Evolutionary conservation across 1,140 invertebrate genomes (phyloP), one percentile per base, ranked within the genome.

Genomic region (Ephestia elutella): DNA sequence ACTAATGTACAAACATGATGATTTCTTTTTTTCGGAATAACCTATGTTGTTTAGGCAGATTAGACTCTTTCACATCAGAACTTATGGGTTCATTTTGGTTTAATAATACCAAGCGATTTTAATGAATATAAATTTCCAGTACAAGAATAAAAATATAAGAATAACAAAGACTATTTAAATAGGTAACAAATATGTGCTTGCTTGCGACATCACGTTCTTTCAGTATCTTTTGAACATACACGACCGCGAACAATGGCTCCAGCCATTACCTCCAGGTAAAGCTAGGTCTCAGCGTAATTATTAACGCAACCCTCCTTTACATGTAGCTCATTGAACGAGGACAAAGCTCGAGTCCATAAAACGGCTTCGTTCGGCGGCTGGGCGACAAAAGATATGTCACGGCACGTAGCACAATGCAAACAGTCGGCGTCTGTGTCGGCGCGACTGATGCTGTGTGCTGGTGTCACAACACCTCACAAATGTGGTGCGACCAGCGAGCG

Each of bases 341-440:
- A 78, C 71, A 71, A 74, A 74, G 75, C 68, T 68, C 56, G 70
- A 66, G 53, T 71, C 56, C 72, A 78, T 78, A 80, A 82, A 78
- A 73, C 72, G 70, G 62, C 55, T 56, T 44, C 70, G 65, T 67
- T 64, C 60, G 68, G 64, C 75, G 71, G 68, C 75, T 68, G 69
- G 57, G 59, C 71, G 66, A 69, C 80, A 82, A 77, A 79, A 78
- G 76, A 82, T 84, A 84, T 83, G 81, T 84, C 75, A 84, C 73
- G 75, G 78, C 80, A 86, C 80, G 80, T 79, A 80, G 72, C 70
- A 84, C 80, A 86, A 84, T 83, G 68, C 83, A 86, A 86, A 86
- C 83, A 86, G 75, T 65, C 76, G 80, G 82, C 73, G 68, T 73
- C 63, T 82, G 63, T 82, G 81, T 77, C 75, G 80, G 78, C 75